Evolutionary conservation across 2,888 invertebrate species (phyloP).

Genomic region (Venusia cambrica): DNA sequence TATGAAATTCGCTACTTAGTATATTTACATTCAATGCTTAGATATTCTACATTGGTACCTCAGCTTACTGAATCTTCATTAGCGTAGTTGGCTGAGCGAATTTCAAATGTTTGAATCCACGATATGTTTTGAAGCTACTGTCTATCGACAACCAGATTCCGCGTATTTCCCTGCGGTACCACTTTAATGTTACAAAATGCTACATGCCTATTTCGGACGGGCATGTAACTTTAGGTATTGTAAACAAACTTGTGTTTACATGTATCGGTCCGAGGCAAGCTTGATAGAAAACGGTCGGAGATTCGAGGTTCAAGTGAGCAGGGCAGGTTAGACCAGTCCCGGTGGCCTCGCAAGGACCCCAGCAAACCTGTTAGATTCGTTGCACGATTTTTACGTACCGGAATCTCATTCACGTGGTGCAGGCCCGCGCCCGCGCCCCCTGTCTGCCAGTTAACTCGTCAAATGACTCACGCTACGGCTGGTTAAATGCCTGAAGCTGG

Average conservation of each 20-base stretch:
- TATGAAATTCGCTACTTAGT: too few relatives aligned
- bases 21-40: too few relatives aligned
- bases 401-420: constrained; percentile 79
- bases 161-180: too few relatives aligned
- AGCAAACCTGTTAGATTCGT: constrained; percentile 81
- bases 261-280: constrained; percentile 56
- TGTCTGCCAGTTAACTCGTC: constrained; percentile 75
- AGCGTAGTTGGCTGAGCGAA: too few relatives aligned
- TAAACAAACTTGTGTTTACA: constrained; percentile 49
- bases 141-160: too few relatives aligned
- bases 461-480: constrained; percentile 76
- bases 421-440: constrained; percentile 53
- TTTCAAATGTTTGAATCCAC: too few relatives aligned
- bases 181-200: constrained; percentile 44
- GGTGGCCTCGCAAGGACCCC: constrained; percentile 79
- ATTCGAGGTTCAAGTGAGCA: constrained; percentile 75
- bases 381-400: constrained; percentile 82
- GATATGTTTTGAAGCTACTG: too few relatives aligned
- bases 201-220: constrained; percentile 29
- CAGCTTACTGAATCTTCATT: too few relatives aligned
- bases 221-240: constrained; percentile 29
- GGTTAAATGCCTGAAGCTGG: constrained; percentile 77
- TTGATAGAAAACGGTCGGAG: constrained; percentile 73
- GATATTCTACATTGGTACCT: too few relatives aligned
- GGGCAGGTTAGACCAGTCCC: constrained; percentile 82